Evolutionary conservation across 2,888 invertebrate genomes (phyloP), one percentile per base, ranked within the genome.

Genomic region (Steromphala cineraria): DNA sequence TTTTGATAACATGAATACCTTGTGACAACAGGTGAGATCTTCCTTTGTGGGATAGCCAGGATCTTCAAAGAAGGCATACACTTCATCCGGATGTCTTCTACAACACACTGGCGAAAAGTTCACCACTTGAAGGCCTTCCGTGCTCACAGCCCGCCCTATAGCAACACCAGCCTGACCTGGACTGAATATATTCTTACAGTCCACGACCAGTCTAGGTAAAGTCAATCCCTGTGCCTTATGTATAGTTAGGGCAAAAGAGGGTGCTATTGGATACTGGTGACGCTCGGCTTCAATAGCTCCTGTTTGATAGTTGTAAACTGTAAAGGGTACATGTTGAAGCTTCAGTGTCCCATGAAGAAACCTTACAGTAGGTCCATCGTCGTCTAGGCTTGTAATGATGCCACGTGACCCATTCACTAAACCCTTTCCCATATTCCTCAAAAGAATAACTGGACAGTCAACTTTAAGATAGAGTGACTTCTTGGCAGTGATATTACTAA

Each of bases 81-180:
- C 56, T 15, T 19, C 19, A 1, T 24, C 24, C 13, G 56, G 56
- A 13, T 56, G 56, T n/a, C 56, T 56, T n/a, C 24, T 3, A 15
- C 56, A 56, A 24, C n/a, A 56, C 7, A 1, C 15, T 56, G 56
- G n/a, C n/a, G 56, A 7, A 19, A 24, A 56, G 24, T 56, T 56
- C 1, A 56, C 5, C 4, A 56, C 56, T 13, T 56, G n/a, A 19
- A 82, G 74, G 17, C 82, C 80, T 31, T 24, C 19, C n/a, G 53
- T 19, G 8, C 19, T 71, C 15, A 21, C 71, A 24, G 77, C 83
- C 19, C 83, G 71, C 1, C 81, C 80, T 17, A 83, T 31, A 36
- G 81, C 83, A 13, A 83, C 83, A 24, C 62, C 83, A 3, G 81
- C 75, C 46, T 83, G 83, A 19, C 83, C 81, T 24, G 81, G 46